Conservation (phyloP, 2,888 invertebrate genomes). For the Smittia aterrima region DNA sequence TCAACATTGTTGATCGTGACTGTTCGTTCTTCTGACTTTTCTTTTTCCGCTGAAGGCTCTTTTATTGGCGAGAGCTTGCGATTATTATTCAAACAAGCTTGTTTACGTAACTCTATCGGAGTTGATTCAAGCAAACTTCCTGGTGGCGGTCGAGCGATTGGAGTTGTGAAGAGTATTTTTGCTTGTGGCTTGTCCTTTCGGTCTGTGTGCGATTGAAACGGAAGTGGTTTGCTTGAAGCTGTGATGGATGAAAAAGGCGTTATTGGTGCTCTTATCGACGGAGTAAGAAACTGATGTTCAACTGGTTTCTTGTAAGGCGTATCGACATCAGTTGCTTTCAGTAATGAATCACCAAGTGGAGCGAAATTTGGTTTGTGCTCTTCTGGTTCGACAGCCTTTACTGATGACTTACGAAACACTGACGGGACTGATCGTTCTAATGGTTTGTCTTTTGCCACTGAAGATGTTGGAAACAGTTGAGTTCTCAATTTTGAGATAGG, state of each 20-base stretch:
- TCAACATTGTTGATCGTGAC: conserved; percentile 67
- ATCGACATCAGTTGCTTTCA: conserved; percentile 46
- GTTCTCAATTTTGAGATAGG: background rate
- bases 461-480: background rate
- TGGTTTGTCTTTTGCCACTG: background rate
- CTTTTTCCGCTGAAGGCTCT: conserved; percentile 34
- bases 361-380: background rate
- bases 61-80: conserved; percentile 41
- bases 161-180: conserved; percentile 53
- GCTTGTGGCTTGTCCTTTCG: conserved; percentile 51
- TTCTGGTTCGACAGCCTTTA: background rate
- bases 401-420: background rate
- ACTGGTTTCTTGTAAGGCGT: background rate
- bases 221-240: conserved; percentile 15
- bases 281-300: conserved; percentile 47
- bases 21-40: conserved; percentile 50
- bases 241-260: background rate
- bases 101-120: conserved; percentile 48
- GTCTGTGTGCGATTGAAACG: conserved; percentile 44
- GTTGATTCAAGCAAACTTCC: conserved; percentile 48
- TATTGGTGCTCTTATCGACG: conserved; percentile 46
- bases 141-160: conserved; percentile 50
- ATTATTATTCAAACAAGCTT: background rate
- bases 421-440: background rate
- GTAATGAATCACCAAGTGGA: conserved; percentile 46